These are phyloP conservation scores for Sinhomidia bicolor DNA, from an alignment of 2,888 invertebrate species.

Conservation along the genomic window DNA sequence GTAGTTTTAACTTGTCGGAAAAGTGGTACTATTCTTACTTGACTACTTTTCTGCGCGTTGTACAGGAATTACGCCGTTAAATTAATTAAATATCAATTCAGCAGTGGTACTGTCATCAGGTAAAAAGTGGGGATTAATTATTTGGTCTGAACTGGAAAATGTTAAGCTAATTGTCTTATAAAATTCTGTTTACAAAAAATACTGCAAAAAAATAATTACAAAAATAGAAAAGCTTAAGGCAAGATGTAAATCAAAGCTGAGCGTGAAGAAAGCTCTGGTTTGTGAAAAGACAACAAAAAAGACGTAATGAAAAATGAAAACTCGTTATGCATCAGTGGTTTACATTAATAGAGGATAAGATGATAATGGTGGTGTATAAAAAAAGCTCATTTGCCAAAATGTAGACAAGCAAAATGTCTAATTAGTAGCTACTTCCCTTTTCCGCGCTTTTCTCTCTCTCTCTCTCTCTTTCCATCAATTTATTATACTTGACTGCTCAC, in stretches of 20 bases:
- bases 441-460: background rate
- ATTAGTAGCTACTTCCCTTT: slow-evolving; percentile 58
- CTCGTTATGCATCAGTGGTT: background rate
- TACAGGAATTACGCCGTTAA: too few relatives aligned
- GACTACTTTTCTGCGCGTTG: too few relatives aligned
- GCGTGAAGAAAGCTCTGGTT: background rate
- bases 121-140: too few relatives aligned
- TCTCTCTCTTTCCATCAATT: background rate
- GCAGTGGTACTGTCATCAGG: too few relatives aligned
- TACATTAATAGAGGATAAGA: too few relatives aligned
- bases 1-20: too few relatives aligned
- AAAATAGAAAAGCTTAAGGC: background rate
- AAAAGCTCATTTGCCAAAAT: slow-evolving; percentile 54
- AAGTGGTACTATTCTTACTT: too few relatives aligned
- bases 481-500: background rate
- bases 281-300: background rate
- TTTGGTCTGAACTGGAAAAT: too few relatives aligned
- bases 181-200: background rate
- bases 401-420: slow-evolving; percentile 50
- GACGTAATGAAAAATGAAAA: background rate
- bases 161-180: background rate
- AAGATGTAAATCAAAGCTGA: background rate
- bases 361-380: background rate
- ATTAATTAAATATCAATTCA: too few relatives aligned
- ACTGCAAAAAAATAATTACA: too few relatives aligned